These are phyloP conservation scores for Capreolus pygargus DNA, from an alignment of 2,113 vertebrate species.

Conservation along the genomic window DNA sequence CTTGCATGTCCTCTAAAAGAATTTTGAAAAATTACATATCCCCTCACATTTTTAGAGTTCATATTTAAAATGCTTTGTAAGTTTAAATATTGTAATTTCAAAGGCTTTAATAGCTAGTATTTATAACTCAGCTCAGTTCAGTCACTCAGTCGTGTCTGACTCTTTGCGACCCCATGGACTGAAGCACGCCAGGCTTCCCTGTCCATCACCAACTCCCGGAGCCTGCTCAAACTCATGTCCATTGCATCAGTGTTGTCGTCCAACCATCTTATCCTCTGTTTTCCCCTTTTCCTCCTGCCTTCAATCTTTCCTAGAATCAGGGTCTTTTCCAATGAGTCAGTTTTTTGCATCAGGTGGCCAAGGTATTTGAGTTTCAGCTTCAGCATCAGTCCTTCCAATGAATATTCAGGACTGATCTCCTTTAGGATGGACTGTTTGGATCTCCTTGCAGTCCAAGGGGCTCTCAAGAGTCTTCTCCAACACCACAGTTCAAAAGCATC, in stretches of 20 bases:
- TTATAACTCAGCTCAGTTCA: neutral
- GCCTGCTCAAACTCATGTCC: neutral
- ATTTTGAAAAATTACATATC: neutral
- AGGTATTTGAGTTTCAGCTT: neutral
- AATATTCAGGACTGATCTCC: neutral
- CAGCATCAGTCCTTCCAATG: neutral
- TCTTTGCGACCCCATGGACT: neutral
- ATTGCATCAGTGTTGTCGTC: neutral
- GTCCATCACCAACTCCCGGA: neutral
- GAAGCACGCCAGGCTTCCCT: neutral
- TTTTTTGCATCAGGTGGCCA: neutral
- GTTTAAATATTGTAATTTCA: neutral
- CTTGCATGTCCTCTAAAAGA: neutral
- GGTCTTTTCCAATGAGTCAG: neutral
- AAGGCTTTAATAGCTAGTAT: constrained; percentile 3
- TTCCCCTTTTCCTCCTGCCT: neutral
- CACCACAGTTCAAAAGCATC: neutral
- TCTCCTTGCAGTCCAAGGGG: neutral
- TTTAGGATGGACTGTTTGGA: neutral
- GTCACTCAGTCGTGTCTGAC: neutral
- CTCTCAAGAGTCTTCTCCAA: neutral
- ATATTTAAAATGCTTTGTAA: neutral
- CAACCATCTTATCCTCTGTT: neutral
- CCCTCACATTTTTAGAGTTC: neutral
- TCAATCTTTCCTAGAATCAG: neutral